Base-by-base conservation (phyloP, 2,797 vertebrate species). In the Propithecus deckenii region DNA sequence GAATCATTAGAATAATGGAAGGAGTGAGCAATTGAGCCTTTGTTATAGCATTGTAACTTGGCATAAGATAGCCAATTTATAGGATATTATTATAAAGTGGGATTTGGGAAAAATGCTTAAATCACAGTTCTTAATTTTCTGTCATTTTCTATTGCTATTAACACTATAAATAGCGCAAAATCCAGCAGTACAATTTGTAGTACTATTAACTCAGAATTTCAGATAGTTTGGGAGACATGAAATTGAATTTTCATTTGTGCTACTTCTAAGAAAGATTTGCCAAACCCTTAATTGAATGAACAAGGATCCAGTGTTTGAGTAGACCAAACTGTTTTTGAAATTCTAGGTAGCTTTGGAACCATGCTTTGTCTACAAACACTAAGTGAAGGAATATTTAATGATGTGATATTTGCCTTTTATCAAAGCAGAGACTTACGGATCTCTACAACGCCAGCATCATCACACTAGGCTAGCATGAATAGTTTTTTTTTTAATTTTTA, bases 251-350 rank as follows among this genome's bases (percentile, higher is more conserved):
- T 91, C 46, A 67, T 94, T 65, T 80, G 22, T 86, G 59, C 30
- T 80, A 22, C 32, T 6, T 92, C 48, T 78, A 71, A 93, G 71
- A 65, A 85, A 85, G 7, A 7, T 48, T 63, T 67, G 35, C 28
- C 71, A 35, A 22, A 9, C 28, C 50, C 18, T 76, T 74, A 41
- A 76, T 43, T 23, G 59, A 91, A 48, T 89, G 87, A 85, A 63
- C 1, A 74, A 30, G 10, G 20, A 57, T 83, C 38, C 6, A 43
- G 1, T 35, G 17, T 57, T 93, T 46, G 65, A 74, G 48, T 14
- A 80, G 83, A 91, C 52, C 8, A 93, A 92, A 67, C 20, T 61
- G 50, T n/a, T 84, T 96, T 61, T 80, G 87, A 88, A 86, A 80
- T 3, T 75, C 46, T 55, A 38, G 74, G 48, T 46, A 72, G 35